These are phyloP conservation scores for Galleria mellonella DNA, from an alignment of 1,140 invertebrate species.

Conservation along the genomic window DNA sequence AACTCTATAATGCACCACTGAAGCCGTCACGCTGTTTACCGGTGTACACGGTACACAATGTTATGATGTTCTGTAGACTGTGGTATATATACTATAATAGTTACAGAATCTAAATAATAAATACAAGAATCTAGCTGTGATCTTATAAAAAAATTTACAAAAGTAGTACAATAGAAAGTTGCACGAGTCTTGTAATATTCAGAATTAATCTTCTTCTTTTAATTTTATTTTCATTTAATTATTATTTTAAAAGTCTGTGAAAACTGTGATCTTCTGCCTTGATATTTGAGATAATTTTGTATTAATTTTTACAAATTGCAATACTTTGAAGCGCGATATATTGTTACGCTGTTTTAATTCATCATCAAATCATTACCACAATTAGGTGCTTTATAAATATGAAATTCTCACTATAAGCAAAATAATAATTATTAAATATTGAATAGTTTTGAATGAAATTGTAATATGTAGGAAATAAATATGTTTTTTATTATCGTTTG, in stretches of 20 bases:
- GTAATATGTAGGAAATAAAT: slow-evolving; percentile 9
- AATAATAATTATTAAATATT: not conserved
- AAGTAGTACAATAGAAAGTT: no score
- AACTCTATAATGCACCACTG: no score
- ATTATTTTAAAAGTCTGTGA: not conserved
- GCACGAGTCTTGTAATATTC: no score
- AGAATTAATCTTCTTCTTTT: not conserved
- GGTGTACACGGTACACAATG: no score
- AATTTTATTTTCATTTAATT: not conserved
- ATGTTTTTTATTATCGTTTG: slow-evolving; percentile 5
- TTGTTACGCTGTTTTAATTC: not conserved
- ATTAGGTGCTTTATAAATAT: not conserved
- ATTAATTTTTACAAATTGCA: not conserved
- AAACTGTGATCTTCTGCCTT: slow-evolving; percentile 5
- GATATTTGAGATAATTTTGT: not conserved
- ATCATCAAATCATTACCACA: no score
- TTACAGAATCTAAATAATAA: no score
- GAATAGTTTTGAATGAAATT: slow-evolving; percentile 7
- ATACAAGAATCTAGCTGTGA: no score
- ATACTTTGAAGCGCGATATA: not conserved
- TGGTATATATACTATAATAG: no score
- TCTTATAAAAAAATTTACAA: no score
- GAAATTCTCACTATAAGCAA: not conserved
- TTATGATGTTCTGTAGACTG: no score
- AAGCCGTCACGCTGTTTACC: no score